Base-by-base conservation (phyloP, 2,888 invertebrate species). In the Cancer borealis region DNA sequence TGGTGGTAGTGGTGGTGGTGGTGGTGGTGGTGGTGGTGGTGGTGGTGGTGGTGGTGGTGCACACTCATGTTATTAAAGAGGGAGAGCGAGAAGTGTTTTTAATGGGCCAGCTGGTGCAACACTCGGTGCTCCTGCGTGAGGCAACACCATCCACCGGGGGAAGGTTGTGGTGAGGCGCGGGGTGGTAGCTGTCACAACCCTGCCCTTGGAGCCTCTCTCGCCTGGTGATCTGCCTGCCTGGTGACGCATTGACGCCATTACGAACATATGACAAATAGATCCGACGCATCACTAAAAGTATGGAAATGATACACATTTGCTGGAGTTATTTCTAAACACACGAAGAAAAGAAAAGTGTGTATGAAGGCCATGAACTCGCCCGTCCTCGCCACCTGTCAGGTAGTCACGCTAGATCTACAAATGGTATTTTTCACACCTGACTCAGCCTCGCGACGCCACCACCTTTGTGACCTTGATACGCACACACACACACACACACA, bases 401-500 rank as follows among this genome's bases (percentile, higher is more conserved):
- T 21, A 60, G 60, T 60, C 73, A 73, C 73, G 73, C 26, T 26
- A 26, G 26, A 73, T 73, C n/a, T 73, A 73, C 73, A 26, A 73
- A 26, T 73, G 26, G 26, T 26, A 73, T 73, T 73, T 10, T 73
- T 73, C 26, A 73, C 73, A 26, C 26, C 73, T 73, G n/a, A 73
- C 73, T 73, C 8, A 73, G 26, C 10, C 26, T 1, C 73, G 21
- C 10, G 73, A 73, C 73, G 26, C 26, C 26, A n/a, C 26, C n/a
- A 73, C n/a, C 26, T 73, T 73, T 73, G 8, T n/a, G 26, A 6
- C 26, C 73, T 73, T 26, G 26, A 66, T 17, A 66, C 60, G 17
- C 60, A 66, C 88, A 3, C 88, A 88, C 88, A 30, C 46, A 30
- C 88, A 88, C 46, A 88, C 88, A 45, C 88, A 88, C 88, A 88